Percentiles rank a stretch among this genome's conserved stretches.
phyloP scores from a whole-genome alignment of 2,797 vertebrate genomes.

The Pogonophryne albipinna region DNA sequence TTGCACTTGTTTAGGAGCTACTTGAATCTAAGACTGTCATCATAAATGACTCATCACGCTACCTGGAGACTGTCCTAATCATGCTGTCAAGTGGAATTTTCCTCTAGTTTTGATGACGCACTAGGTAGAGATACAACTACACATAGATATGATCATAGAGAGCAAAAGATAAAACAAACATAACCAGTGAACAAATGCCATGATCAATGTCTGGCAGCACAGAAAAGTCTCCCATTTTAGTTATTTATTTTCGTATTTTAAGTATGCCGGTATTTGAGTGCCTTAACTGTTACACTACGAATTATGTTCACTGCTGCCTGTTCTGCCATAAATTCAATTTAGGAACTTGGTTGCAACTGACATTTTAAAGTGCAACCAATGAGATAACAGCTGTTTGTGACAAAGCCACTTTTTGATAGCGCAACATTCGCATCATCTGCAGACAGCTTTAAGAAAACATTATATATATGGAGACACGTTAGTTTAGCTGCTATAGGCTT shows the following conservation, averaged over 20 bases:
- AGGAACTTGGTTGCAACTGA: too few relatives aligned
- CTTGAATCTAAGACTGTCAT: conserved; percentile 20
- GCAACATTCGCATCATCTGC: too few relatives aligned
- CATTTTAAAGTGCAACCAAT: too few relatives aligned
- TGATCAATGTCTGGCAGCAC: conserved; percentile 8
- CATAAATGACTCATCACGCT: conserved; percentile 21
- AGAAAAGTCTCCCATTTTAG: neutral
- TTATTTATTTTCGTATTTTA: too few relatives aligned
- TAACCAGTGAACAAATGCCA: neutral
- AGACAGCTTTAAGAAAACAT: conserved; percentile 1
- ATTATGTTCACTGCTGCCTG: too few relatives aligned
- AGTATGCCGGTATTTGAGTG: too few relatives aligned
- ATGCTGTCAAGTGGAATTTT: conserved; percentile 35
- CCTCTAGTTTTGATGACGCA: neutral
- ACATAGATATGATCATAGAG: conserved; percentile 1
- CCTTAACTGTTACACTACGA: too few relatives aligned
- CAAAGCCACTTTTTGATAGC: too few relatives aligned
- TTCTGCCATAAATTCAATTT: too few relatives aligned
- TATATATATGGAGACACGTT: neutral
- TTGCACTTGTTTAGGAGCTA: conserved; percentile 26
- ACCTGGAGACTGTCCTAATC: conserved; percentile 27
- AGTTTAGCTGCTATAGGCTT: too few relatives aligned
- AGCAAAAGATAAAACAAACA: neutral
- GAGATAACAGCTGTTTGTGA: too few relatives aligned
- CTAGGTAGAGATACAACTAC: neutral